These are phyloP conservation scores for Stenodema calcarata DNA, from an alignment of 2,888 invertebrate species.

Conservation along the genomic window DNA sequence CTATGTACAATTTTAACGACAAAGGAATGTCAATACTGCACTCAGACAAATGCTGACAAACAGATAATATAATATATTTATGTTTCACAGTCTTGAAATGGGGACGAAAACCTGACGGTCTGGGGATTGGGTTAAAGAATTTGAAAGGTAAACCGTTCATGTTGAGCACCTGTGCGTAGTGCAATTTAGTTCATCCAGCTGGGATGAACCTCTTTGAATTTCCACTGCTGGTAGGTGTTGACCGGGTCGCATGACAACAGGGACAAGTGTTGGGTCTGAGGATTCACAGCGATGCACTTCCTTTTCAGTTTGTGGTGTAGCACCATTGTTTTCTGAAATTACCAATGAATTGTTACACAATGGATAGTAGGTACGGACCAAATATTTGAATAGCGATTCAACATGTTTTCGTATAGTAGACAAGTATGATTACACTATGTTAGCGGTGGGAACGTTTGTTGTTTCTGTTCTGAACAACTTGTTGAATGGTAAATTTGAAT, in stretches of 20 bases:
- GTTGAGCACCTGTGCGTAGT: neutral
- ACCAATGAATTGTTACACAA: slow-evolving; percentile 22
- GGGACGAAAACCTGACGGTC: neutral
- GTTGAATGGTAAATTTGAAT: no score
- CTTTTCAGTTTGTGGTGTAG: slow-evolving; percentile 78
- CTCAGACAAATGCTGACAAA: neutral
- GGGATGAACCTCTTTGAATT: slow-evolving; percentile 76
- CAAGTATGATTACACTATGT: no score
- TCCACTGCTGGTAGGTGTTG: slow-evolving; percentile 89
- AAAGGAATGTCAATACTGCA: neutral
- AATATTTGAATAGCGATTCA: no score
- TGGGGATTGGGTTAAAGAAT: neutral
- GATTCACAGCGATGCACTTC: slow-evolving; percentile 84
- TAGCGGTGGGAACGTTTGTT: no score
- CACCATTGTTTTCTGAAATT: slow-evolving; percentile 68
- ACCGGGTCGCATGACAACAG: slow-evolving; percentile 83
- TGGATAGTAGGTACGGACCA: no score
- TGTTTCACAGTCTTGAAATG: neutral
- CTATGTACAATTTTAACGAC: neutral
- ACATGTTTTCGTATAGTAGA: no score
- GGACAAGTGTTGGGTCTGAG: slow-evolving; percentile 77
- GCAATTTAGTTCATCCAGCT: slow-evolving; percentile 63
- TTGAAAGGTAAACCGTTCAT: neutral
- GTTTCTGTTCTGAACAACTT: no score
- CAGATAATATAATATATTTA: neutral